A percentile compares a stretch with the other conserved stretches of the same genome.
Evolutionary conservation across 1,140 invertebrate species (phyloP).

Genomic region (Anoplophora glabripennis): DNA sequence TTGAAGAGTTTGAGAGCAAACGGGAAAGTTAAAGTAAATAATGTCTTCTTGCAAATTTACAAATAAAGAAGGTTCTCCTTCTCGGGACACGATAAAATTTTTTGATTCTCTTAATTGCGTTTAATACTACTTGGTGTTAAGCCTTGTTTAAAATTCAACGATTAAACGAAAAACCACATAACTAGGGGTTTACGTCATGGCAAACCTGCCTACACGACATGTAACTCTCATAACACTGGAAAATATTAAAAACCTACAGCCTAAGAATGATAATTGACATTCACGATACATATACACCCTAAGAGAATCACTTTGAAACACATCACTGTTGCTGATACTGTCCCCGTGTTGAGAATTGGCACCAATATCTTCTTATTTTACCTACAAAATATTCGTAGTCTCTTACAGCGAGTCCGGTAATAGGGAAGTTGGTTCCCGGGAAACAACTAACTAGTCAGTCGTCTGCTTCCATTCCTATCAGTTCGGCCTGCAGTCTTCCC

Average conservation of each 20-base stretch:
- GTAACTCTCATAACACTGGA: too few species aligned
- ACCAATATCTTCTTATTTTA: constrained; percentile 40
- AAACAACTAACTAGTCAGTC: constrained; percentile 54
- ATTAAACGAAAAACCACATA: too few species aligned
- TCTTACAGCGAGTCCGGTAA: constrained; percentile 44
- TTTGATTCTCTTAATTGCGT: too few species aligned
- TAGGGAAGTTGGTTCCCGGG: constrained; percentile 33
- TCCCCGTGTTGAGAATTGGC: constrained; percentile 27
- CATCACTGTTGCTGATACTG: constrained; percentile 6
- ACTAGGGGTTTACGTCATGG: too few species aligned
- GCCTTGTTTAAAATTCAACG: background rate
- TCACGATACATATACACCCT: background rate
- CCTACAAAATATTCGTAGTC: constrained; percentile 43
- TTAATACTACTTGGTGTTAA: constrained; percentile 16
- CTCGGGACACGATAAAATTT: too few species aligned
- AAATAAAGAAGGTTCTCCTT: too few species aligned
- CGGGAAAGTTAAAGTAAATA: too few species aligned
- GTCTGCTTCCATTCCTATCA: constrained; percentile 78
- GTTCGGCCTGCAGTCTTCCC: constrained; percentile 72
- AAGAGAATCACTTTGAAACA: background rate
- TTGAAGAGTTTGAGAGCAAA: too few species aligned
- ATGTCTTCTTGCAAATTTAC: too few species aligned
- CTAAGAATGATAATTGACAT: constrained; percentile 17
- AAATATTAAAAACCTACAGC: constrained; percentile 6
- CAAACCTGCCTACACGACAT: too few species aligned